phyloP scores from a whole-genome alignment of 1,140 invertebrate genomes.

The Drosophila sulfurigaster region DNA sequence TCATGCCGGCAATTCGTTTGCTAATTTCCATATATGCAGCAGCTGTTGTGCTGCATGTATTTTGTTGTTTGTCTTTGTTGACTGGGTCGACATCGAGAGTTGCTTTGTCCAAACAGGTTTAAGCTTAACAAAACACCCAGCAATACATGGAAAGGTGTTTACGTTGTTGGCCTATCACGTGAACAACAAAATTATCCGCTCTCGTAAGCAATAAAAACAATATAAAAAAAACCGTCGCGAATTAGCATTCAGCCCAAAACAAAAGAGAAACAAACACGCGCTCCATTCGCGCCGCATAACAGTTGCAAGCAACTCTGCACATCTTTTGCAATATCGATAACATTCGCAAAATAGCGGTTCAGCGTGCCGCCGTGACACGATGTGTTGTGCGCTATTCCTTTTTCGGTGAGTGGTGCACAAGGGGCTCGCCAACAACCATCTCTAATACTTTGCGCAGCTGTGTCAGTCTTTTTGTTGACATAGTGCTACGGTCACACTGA shows the following conservation, averaged over 20 bases:
- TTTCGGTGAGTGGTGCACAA: neutral
- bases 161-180: slow-evolving; percentile 66
- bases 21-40: slow-evolving; percentile 71
- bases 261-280: slow-evolving; percentile 34
- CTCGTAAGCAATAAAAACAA: slow-evolving; percentile 50
- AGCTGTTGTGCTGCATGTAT: slow-evolving; percentile 16
- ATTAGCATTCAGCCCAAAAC: slow-evolving; percentile 50
- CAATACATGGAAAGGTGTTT: slow-evolving; percentile 63
- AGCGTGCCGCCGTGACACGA: slow-evolving; percentile 7
- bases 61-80: slow-evolving; percentile 47
- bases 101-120: slow-evolving; percentile 78
- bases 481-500: slow-evolving; percentile 31
- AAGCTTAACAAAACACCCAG: slow-evolving; percentile 57
- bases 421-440: neutral
- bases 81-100: slow-evolving; percentile 50
- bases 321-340: slow-evolving; percentile 35
- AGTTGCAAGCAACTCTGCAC: slow-evolving; percentile 30
- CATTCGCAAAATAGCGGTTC: neutral
- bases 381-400: neutral
- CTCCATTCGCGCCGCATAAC: slow-evolving; percentile 4
- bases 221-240: slow-evolving; percentile 18
- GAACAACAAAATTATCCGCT: slow-evolving; percentile 63
- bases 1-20: slow-evolving; percentile 51
- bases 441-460: neutral
- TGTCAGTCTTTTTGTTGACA: slow-evolving; percentile 3